These are phyloP conservation scores for Nomada lathburiana DNA, from an alignment of 2,888 invertebrate species.

Conservation along the genomic window DNA sequence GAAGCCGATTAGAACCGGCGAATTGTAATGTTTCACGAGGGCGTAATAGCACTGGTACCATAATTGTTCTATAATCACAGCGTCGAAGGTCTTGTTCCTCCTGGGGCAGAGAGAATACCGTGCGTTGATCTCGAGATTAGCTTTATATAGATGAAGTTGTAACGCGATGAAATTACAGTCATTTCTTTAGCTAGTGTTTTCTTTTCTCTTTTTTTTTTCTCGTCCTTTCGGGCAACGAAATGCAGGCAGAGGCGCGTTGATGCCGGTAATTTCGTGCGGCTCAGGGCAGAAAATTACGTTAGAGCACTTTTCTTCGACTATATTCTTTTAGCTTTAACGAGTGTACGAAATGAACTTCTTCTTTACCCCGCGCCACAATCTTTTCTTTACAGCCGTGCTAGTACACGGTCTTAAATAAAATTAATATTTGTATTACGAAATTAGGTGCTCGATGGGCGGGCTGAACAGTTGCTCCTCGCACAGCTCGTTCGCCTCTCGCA, in stretches of 20 bases:
- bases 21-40: slow-evolving; percentile 78
- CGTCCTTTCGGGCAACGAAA: neutral
- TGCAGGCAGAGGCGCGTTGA: neutral
- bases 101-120: slow-evolving; percentile 41
- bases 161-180: slow-evolving; percentile 42
- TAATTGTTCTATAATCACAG: slow-evolving; percentile 80
- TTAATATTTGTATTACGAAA: slow-evolving; percentile 71
- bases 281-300: slow-evolving; percentile 27
- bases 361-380: no score
- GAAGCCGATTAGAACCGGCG: slow-evolving; percentile 79
- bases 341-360: slow-evolving; percentile 33
- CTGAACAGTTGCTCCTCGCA: slow-evolving; percentile 79
- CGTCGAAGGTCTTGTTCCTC: slow-evolving; percentile 77
- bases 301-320: slow-evolving; percentile 11
- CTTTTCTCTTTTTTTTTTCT: neutral
- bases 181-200: slow-evolving; percentile 17
- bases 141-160: slow-evolving; percentile 30
- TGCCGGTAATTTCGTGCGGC: slow-evolving; percentile 29
- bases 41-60: slow-evolving; percentile 81
- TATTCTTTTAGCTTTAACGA: slow-evolving; percentile 26
- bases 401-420: slow-evolving; percentile 9
- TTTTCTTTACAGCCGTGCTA: neutral
- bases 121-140: slow-evolving; percentile 43
- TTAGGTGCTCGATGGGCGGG: slow-evolving; percentile 68
- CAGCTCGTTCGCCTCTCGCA: slow-evolving; percentile 76